Evolutionary conservation across 2,797 vertebrate species (phyloP).

Genomic region (Dryobates pubescens): DNA sequence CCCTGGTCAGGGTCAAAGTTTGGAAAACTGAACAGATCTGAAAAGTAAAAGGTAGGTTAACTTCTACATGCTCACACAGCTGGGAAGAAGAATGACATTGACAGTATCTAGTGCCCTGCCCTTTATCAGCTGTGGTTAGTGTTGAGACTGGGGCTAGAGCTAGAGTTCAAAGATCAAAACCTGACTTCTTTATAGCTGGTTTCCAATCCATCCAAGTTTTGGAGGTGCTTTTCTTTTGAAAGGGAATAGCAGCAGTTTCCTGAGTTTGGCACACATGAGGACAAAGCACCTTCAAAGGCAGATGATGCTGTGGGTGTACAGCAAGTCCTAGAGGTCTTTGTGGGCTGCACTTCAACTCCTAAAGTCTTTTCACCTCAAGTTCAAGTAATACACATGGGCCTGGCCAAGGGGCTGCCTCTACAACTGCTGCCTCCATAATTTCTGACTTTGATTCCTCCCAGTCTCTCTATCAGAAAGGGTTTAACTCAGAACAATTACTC

Average conservation of each 20-base stretch:
- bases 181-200: background rate
- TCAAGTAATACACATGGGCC: rapidly evolving
- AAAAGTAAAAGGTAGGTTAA: background rate
- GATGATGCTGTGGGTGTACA: background rate
- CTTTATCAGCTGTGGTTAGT: background rate
- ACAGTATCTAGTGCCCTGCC: background rate
- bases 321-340: background rate
- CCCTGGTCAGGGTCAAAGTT: background rate
- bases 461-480: background rate
- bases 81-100: background rate
- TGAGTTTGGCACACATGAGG: background rate
- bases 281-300: background rate
- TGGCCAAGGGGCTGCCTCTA: background rate
- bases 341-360: background rate
- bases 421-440: background rate
- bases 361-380: background rate
- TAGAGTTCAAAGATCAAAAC: background rate
- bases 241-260: background rate
- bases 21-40: background rate
- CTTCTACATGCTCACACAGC: background rate
- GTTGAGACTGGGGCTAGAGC: background rate
- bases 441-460: background rate
- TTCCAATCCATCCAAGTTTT: background rate
- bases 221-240: background rate
- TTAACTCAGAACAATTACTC: background rate